These are phyloP conservation scores for Podiceps cristatus DNA, from an alignment of 2,113 vertebrate genomes.

Conservation along the genomic window DNA sequence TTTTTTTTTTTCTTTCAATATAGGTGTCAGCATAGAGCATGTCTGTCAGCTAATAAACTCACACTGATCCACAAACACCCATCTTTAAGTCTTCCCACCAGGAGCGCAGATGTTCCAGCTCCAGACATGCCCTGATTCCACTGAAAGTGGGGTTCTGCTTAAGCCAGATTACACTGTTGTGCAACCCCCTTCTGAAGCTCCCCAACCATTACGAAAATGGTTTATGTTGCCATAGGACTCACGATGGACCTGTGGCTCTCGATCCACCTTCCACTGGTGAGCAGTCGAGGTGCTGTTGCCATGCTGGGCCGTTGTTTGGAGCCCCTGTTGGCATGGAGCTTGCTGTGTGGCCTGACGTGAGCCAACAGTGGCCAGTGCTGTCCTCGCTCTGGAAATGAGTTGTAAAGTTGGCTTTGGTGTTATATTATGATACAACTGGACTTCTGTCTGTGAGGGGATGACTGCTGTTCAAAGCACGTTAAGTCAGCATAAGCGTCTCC, in stretches of 20 bases:
- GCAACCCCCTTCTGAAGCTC: background rate
- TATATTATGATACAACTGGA: background rate
- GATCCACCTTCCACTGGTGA: background rate
- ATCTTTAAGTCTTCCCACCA: background rate
- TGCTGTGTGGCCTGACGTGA: accelerated
- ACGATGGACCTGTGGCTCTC: background rate
- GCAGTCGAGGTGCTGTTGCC: background rate
- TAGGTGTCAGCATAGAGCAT: background rate
- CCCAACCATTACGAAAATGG: background rate
- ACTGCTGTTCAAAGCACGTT: accelerated
- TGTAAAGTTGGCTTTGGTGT: background rate
- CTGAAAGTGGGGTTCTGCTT: background rate
- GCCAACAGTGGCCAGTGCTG: background rate
- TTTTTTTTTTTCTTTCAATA: background rate
- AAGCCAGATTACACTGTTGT: background rate
- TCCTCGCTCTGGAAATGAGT: background rate
- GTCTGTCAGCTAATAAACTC: background rate
- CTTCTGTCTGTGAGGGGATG: background rate
- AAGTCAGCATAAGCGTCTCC: accelerated
- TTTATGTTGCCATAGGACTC: background rate
- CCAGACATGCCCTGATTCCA: background rate
- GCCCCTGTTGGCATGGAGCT: accelerated
- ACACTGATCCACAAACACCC: background rate
- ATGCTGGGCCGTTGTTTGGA: background rate
- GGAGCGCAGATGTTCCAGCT: background rate